Percentiles rank a stretch among this genome's conserved stretches.
phyloP scores from a whole-genome alignment of 92 coral and sea anemone species.

The Hydrozoanthus gracilis region DNA sequence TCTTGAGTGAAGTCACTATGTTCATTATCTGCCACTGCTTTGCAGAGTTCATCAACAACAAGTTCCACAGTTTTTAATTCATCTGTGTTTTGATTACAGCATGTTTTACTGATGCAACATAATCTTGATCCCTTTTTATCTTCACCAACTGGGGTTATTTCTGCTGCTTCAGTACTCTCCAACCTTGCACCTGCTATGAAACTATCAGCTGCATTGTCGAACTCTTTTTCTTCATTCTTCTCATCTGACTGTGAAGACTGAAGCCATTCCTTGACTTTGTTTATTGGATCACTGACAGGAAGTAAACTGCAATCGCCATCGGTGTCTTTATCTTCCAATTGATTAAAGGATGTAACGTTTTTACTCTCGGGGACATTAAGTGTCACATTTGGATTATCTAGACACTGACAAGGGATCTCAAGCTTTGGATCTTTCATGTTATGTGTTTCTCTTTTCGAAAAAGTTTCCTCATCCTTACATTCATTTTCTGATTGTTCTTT shows the following conservation, averaged over 20 bases:
- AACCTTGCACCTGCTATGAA: background rate
- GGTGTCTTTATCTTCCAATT: background rate
- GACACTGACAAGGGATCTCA: background rate
- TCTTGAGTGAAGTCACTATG: background rate
- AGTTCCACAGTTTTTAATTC: background rate
- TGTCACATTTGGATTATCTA: background rate
- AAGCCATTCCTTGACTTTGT: constrained; percentile 26
- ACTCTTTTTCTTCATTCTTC: background rate
- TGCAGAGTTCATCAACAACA: background rate
- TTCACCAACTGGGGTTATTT: background rate
- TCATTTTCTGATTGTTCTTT: constrained; percentile 29
- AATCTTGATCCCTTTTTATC: background rate
- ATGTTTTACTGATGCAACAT: background rate
- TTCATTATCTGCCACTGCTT: background rate
- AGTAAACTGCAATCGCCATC: background rate
- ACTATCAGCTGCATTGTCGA: background rate
- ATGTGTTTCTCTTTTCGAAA: background rate
- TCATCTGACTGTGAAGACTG: background rate
- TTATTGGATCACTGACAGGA: background rate
- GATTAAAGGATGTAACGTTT: background rate
- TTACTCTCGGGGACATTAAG: background rate
- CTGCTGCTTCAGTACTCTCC: background rate
- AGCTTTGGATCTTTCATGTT: background rate
- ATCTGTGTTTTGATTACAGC: background rate
- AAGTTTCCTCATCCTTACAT: constrained; percentile 24